A percentile compares a stretch with the other conserved stretches of the same genome.
These are phyloP conservation scores for Oryzaephilus surinamensis DNA, from an alignment of 1,140 invertebrate species.

Conservation along the genomic window DNA sequence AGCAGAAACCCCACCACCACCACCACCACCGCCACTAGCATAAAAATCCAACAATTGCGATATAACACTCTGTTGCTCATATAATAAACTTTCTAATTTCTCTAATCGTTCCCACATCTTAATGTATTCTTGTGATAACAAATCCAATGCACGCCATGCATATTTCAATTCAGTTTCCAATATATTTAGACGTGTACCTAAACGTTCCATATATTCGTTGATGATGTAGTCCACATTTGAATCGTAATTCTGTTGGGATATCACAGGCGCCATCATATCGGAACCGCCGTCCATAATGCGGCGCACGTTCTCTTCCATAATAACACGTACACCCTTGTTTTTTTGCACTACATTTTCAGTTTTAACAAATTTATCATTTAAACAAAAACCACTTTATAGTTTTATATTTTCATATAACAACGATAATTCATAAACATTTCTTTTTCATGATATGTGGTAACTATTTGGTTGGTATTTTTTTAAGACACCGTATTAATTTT, in stretches of 20 bases:
- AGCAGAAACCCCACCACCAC: slow-evolving; percentile 17
- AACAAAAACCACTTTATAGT: not conserved
- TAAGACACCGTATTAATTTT: no score
- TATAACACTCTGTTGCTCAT: slow-evolving; percentile 86
- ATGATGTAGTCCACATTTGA: slow-evolving; percentile 57
- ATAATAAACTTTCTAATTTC: slow-evolving; percentile 77
- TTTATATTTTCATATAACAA: no score
- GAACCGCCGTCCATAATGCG: slow-evolving; percentile 18
- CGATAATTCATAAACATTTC: no score
- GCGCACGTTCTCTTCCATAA: slow-evolving; percentile 23
- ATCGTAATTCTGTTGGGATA: slow-evolving; percentile 28
- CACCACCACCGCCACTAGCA: slow-evolving; percentile 30
- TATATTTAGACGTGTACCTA: slow-evolving; percentile 72
- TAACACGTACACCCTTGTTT: slow-evolving; percentile 7
- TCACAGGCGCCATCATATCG: slow-evolving; percentile 28
- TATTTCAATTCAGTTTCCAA: slow-evolving; percentile 84
- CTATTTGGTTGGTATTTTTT: no score
- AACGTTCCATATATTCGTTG: slow-evolving; percentile 79
- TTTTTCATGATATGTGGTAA: no score
- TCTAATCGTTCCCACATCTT: slow-evolving; percentile 90
- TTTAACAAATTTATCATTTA: not conserved
- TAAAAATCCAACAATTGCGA: slow-evolving; percentile 77
- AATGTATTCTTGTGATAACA: slow-evolving; percentile 83
- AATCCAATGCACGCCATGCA: slow-evolving; percentile 81
- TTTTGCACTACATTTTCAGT: slow-evolving; percentile 8